phyloP scores from a whole-genome alignment of 64 coral and sea anemone species.

The Cladopsammia gracilis region DNA sequence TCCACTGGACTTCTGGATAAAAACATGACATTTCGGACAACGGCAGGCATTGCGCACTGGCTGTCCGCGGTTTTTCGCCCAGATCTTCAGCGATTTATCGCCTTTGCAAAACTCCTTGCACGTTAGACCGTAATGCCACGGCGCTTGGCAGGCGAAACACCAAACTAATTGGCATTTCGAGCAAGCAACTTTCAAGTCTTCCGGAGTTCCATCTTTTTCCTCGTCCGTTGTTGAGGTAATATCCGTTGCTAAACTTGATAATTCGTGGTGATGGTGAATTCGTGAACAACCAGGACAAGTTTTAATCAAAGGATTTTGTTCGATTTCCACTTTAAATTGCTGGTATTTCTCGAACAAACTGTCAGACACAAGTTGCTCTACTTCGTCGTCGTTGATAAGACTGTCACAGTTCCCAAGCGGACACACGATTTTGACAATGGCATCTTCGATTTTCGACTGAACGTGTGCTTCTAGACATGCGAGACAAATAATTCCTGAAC shows the following conservation, averaged over 20 bases:
- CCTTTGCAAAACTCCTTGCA: conserved; percentile 94
- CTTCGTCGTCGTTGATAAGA: conserved; percentile 65
- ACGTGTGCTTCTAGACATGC: conserved; percentile 77
- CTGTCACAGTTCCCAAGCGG: conserved; percentile 86
- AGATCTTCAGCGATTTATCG: conserved; percentile 93
- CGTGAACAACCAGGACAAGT: conserved; percentile 91
- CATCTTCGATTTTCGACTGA: conserved; percentile 80
- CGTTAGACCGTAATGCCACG: conserved; percentile 90
- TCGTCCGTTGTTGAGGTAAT: neutral
- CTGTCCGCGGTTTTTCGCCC: conserved; percentile 91
- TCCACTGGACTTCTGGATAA: conserved; percentile 86
- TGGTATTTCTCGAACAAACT: conserved; percentile 78
- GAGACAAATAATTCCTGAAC: conserved; percentile 67
- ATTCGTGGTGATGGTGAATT: conserved; percentile 47
- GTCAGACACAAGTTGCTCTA: conserved; percentile 47
- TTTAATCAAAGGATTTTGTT: conserved; percentile 83
- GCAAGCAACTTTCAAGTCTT: conserved; percentile 80
- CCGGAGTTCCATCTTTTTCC: conserved; percentile 25
- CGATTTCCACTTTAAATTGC: conserved; percentile 83
- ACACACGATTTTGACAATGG: conserved; percentile 83
- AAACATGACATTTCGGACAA: conserved; percentile 90
- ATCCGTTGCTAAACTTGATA: neutral
- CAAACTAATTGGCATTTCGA: conserved; percentile 83
- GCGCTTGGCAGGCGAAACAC: conserved; percentile 93
- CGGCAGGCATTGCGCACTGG: conserved; percentile 71